Evolutionary conservation across 2,888 invertebrate genomes (phyloP).

Genomic region (Hemaris fuciformis): DNA sequence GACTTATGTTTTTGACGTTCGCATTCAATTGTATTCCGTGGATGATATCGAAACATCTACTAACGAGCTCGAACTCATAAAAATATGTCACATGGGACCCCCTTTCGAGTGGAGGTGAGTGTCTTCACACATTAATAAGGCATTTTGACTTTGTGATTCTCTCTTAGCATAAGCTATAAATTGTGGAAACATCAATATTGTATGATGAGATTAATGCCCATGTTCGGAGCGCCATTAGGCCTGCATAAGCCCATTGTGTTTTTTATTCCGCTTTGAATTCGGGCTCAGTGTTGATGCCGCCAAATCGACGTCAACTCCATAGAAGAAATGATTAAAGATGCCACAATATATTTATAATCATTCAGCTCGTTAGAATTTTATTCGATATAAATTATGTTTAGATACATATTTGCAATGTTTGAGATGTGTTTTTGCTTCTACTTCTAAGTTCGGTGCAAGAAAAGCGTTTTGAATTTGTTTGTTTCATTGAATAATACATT

Average conservation of each 20-base stretch:
- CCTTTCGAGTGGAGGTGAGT: conserved; percentile 64
- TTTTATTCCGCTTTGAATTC: conserved; percentile 62
- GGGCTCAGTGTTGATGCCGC: conserved; percentile 57
- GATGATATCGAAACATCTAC: conserved; percentile 65
- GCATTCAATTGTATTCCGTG: conserved; percentile 78
- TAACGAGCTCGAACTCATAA: conserved; percentile 73
- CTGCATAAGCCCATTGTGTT: conserved; percentile 77
- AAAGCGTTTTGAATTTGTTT: neutral
- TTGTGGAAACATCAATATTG: conserved; percentile 78
- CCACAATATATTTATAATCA: conserved; percentile 61
- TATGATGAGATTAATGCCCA: conserved; percentile 80
- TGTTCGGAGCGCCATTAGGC: conserved; percentile 76
- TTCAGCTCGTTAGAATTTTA: conserved; percentile 19
- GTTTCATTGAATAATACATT: neutral
- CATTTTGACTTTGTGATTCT: conserved; percentile 73
- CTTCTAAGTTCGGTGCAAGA: neutral
- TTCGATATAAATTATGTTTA: conserved; percentile 21
- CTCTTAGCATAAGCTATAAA: conserved; percentile 68
- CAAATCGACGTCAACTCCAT: conserved; percentile 59
- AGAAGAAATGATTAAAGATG: conserved; percentile 57
- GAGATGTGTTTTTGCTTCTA: neutral
- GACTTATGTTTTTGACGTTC: conserved; percentile 70
- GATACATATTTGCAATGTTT: conserved; percentile 1
- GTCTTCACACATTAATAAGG: conserved; percentile 80
- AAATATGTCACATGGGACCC: conserved; percentile 63